Percentiles rank a stretch among this genome's conserved stretches.
Evolutionary conservation across 2,797 vertebrate genomes (phyloP).

Genomic region (Channa striata): DNA sequence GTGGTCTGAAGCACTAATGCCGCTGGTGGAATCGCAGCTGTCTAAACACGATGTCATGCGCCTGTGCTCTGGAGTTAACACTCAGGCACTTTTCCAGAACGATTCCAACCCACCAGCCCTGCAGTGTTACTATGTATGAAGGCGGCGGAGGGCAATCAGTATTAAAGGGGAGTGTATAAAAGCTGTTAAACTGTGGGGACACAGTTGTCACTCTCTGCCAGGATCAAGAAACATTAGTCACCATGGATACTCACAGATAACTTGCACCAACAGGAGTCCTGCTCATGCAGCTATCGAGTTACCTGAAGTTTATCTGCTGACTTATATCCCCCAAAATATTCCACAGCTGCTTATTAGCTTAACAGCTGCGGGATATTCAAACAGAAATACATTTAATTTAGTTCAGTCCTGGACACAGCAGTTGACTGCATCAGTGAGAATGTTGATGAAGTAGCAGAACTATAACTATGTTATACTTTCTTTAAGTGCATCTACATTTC

Average conservation of each 20-base stretch:
- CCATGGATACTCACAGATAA: not conserved
- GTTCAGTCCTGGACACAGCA: no score
- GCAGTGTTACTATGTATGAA: constrained; percentile 9
- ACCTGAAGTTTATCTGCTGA: not conserved
- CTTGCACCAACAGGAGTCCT: not conserved
- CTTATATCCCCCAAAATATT: not conserved
- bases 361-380: no score
- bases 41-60: constrained; percentile 65
- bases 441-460: no score
- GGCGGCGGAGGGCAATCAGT: not conserved
- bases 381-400: not conserved
- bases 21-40: constrained; percentile 59
- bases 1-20: constrained; percentile 35
- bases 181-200: not conserved
- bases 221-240: constrained; percentile 1
- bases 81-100: constrained; percentile 8
- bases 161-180: not conserved
- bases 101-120: constrained; percentile 10
- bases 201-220: not conserved
- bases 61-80: constrained; percentile 23
- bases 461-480: no score
- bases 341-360: no score
- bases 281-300: not conserved
- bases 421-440: no score
- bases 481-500: no score